A percentile compares a stretch with the other conserved stretches of the same genome.
Evolutionary conservation across 2,888 invertebrate species (phyloP).

Genomic region (Lymantria dispar): DNA sequence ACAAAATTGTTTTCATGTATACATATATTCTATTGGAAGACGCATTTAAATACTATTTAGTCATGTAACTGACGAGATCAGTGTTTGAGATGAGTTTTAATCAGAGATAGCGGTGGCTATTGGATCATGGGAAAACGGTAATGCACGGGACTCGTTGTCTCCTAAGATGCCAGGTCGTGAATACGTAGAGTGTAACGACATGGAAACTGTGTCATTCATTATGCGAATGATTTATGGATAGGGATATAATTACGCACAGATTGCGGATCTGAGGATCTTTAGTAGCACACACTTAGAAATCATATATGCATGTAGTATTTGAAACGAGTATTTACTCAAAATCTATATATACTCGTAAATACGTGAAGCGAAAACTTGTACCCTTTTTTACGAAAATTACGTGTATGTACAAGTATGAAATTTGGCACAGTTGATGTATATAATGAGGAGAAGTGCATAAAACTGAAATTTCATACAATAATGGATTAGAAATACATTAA

Average conservation of each 20-base stretch:
- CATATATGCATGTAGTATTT: too few relatives aligned
- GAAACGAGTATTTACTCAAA: too few relatives aligned
- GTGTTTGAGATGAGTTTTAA: slow-evolving; percentile 1
- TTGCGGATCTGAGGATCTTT: too few relatives aligned
- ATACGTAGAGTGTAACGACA: slow-evolving; percentile 5
- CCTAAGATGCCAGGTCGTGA: slow-evolving; percentile 31
- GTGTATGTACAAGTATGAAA: too few relatives aligned
- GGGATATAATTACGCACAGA: neutral
- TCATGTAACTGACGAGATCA: neutral
- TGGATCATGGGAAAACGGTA: neutral
- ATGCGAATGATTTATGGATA: neutral
- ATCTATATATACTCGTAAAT: too few relatives aligned
- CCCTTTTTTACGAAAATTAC: too few relatives aligned
- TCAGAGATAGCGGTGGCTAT: neutral
- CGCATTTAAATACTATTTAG: neutral
- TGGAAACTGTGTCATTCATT: slow-evolving; percentile 3
- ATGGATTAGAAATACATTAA: too few relatives aligned
- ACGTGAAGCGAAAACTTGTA: too few relatives aligned
- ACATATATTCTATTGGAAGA: neutral
- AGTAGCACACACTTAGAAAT: too few relatives aligned
- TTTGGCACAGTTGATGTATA: too few relatives aligned
- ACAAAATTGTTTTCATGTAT: neutral
- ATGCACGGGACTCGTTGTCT: slow-evolving; percentile 26
- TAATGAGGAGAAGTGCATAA: too few relatives aligned
- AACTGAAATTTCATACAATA: too few relatives aligned